Conservation (phyloP, 2,797 vertebrate genomes). For the Myotis findleyi region DNA sequence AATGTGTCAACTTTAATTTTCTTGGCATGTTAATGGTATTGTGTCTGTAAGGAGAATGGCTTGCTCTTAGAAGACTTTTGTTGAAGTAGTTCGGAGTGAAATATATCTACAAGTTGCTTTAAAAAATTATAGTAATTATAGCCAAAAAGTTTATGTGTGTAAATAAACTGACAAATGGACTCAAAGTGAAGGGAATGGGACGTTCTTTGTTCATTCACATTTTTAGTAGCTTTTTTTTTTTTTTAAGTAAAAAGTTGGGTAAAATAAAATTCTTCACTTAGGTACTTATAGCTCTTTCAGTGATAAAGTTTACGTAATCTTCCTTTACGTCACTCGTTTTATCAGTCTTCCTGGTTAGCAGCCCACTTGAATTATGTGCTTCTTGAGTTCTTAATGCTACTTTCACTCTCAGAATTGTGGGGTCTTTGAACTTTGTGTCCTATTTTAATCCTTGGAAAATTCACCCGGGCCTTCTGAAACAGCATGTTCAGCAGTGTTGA, state of each 20-base stretch:
- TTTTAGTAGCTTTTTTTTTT: neutral
- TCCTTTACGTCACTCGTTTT: neutral
- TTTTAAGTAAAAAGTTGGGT: neutral
- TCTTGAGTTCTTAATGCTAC: neutral
- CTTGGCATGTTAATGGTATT: neutral
- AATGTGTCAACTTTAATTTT: neutral
- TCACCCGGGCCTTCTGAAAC: neutral
- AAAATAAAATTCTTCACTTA: neutral
- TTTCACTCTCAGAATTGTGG: neutral
- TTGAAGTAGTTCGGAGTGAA: neutral
- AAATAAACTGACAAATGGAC: neutral
- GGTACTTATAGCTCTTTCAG: neutral
- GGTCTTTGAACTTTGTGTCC: neutral
- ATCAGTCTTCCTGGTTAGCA: neutral
- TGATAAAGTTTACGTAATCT: neutral
- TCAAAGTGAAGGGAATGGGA: neutral
- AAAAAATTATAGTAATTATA: neutral
- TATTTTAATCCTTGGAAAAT: neutral
- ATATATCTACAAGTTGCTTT: neutral
- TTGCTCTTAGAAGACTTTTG: neutral
- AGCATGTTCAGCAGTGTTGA: neutral
- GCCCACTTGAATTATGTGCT: neutral
- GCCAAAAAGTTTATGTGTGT: neutral
- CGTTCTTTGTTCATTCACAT: neutral
- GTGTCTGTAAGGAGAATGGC: neutral